Evolutionary conservation across 2,113 vertebrate species (phyloP).

Genomic region (Bettongia penicillata): DNA sequence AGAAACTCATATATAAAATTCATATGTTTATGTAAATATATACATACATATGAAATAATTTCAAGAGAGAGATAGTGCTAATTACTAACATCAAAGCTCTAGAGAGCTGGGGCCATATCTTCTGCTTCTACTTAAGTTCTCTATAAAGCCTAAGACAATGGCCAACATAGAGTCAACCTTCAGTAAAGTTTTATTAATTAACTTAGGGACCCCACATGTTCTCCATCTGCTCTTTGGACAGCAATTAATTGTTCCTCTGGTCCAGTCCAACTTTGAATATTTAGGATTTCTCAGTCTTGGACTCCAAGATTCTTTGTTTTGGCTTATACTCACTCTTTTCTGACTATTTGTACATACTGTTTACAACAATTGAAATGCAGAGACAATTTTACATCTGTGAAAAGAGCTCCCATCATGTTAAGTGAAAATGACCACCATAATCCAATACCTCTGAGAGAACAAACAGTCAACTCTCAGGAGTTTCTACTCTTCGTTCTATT

Average conservation of each 20-base stretch:
- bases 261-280: neutral
- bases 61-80: neutral
- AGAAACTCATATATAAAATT: neutral
- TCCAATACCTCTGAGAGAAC: neutral
- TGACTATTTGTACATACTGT: conserved; percentile 24
- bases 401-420: neutral
- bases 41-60: neutral
- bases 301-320: conserved; percentile 67
- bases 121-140: neutral
- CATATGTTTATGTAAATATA: too few relatives aligned
- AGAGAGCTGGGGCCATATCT: neutral
- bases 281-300: conserved; percentile 55
- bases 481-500: neutral
- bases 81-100: too few relatives aligned
- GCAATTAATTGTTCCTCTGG: neutral
- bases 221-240: conserved; percentile 15
- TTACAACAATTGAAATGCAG: conserved; percentile 37
- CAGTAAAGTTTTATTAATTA: neutral
- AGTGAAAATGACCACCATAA: conserved; percentile 6
- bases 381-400: conserved; percentile 34
- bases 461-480: neutral
- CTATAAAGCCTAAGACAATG: neutral
- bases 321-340: conserved; percentile 38
- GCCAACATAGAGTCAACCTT: neutral
- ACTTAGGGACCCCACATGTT: neutral